Evolutionary conservation across 2,113 vertebrate species (phyloP).

Genomic region (Chinchilla lanigera): DNA sequence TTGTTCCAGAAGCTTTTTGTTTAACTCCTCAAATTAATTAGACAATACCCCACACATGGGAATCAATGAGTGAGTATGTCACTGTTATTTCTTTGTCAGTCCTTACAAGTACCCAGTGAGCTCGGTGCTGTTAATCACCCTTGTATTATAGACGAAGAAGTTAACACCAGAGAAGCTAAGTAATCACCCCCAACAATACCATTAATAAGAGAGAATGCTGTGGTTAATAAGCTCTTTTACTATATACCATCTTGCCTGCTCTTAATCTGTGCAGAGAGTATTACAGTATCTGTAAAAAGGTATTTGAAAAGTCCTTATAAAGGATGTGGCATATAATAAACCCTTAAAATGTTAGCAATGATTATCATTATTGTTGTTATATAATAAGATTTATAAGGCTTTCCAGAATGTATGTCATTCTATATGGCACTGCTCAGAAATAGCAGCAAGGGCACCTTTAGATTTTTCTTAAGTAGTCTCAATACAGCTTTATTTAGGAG

Average conservation of each 20-base stretch:
- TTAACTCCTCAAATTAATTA: neutral
- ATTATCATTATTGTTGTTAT: neutral
- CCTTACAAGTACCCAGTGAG: neutral
- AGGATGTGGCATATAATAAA: neutral
- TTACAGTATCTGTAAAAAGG: neutral
- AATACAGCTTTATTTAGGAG: neutral
- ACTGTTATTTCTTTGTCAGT: neutral
- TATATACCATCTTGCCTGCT: neutral
- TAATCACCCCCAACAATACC: neutral
- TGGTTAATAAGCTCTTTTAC: neutral
- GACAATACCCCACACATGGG: neutral
- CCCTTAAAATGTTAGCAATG: neutral
- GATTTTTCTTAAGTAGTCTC: neutral
- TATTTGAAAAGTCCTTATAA: conserved; percentile 11
- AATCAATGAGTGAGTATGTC: neutral
- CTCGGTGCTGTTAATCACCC: neutral
- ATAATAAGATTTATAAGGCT: conserved; percentile 15
- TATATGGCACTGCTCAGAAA: conserved; percentile 17
- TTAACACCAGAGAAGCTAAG: neutral
- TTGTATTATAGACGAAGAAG: conserved; percentile 4
- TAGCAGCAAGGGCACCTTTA: conserved; percentile 10
- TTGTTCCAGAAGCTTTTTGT: neutral
- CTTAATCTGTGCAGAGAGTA: neutral
- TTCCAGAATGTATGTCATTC: neutral
- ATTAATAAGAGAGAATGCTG: neutral